A percentile compares a stretch with the other conserved stretches of the same genome.
phyloP scores from a whole-genome alignment of 2,797 vertebrate genomes.

The Scolopax bukidnonensis region DNA sequence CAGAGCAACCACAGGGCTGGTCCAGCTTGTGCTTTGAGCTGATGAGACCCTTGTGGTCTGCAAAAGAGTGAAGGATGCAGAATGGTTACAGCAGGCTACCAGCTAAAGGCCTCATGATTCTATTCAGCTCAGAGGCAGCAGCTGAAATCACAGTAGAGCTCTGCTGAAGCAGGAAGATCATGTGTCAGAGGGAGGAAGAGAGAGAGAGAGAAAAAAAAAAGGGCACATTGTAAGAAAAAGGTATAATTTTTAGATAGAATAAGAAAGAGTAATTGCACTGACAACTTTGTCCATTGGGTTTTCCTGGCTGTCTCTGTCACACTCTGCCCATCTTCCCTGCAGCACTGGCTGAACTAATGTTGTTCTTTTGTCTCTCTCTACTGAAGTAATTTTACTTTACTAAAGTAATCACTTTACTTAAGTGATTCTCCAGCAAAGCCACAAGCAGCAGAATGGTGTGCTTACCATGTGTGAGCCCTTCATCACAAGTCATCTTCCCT shows the following conservation, averaged over 20 bases:
- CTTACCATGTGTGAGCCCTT: not conserved
- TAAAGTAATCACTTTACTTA: too few species aligned
- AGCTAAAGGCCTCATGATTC: not conserved
- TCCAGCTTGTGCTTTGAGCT: not conserved
- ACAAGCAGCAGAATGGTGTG: accelerated
- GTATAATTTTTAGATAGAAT: not conserved
- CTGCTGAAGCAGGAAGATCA: not conserved
- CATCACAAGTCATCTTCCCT: too few species aligned
- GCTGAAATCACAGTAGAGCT: not conserved
- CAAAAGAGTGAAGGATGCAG: not conserved
- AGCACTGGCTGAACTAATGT: accelerated
- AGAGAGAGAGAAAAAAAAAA: not conserved
- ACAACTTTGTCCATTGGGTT: not conserved
- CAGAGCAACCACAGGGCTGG: accelerated
- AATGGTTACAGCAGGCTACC: not conserved
- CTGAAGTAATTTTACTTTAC: not conserved
- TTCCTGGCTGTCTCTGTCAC: not conserved
- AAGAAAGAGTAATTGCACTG: not conserved
- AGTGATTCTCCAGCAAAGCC: not conserved
- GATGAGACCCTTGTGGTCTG: not conserved
- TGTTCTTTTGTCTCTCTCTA: not conserved
- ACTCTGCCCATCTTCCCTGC: not conserved
- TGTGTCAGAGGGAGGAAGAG: not conserved
- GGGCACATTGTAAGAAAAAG: not conserved
- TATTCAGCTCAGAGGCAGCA: not conserved